Evolutionary conservation across 2,888 invertebrate genomes (phyloP), one percentile per base, ranked within the genome.

Genomic region (Choreutis nemorana): DNA sequence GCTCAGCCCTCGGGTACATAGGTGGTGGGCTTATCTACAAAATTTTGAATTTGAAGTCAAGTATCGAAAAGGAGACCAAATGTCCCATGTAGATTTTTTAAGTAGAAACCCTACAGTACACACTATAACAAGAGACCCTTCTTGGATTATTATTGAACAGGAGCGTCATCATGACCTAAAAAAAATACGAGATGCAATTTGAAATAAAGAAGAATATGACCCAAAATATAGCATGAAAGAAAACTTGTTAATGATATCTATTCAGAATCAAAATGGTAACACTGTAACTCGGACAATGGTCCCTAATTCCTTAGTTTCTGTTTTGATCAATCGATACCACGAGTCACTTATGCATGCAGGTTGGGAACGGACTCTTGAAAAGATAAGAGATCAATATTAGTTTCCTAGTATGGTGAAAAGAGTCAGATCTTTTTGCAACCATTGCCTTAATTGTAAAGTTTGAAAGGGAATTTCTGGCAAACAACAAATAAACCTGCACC

Each of bases 391-490:
- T n/a, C n/a, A n/a, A n/a, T n/a, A n/a, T n/a, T 40, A 33, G 38
- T 40, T 40, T 15, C 22, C 20, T 1, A 10, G 20, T 1, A 36
- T 36, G 34, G n/a, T 25, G 1, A 23, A 23, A 2, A 35, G 27
- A n/a, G 35, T 40, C 1, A 23, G 26, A 27, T n/a, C 32, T 30
- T 23, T 22, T 23, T 11, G 24, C 31, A 21, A 28, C n/a, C n/a
- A n/a, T n/a, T 37, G 33, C 6, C 18, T 37, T 2, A 37, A 33
- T 3, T 50, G 50, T 14, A 42, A 31, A 23, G 26, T 47, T 1
- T 27, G 44, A 0, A 50, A 46, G 24, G 26, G 34, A 0, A 26
- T 34, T 8, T 40, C 41, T 0, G 47, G 45, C 1, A 43, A 35
- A 27, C 10, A 39, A 3, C 45, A 38, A 5, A 40, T 35, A 0